phyloP scores from a whole-genome alignment of 1,140 invertebrate species.

The Bombus breviceps region DNA sequence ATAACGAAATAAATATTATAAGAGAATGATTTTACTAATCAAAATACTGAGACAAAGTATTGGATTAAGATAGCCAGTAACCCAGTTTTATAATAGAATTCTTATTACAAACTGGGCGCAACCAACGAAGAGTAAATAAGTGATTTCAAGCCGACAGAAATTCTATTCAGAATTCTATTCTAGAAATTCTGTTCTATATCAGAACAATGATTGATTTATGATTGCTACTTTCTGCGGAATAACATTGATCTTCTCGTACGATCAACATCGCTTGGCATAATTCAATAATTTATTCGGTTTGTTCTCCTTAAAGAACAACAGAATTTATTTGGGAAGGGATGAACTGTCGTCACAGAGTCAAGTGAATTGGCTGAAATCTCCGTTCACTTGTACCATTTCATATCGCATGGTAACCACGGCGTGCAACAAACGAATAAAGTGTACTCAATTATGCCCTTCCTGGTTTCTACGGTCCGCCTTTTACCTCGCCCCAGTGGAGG shows the following conservation, averaged over 20 bases:
- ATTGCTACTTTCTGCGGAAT: neutral
- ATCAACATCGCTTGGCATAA: neutral
- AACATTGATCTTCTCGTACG: neutral
- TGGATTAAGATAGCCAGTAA: neutral
- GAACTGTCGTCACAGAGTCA: neutral
- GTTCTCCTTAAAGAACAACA: too few relatives aligned
- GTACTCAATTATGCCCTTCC: slow-evolving; percentile 36
- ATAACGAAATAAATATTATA: too few relatives aligned
- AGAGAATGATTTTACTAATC: too few relatives aligned
- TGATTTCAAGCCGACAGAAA: neutral
- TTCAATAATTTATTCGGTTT: neutral
- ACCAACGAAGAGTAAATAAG: neutral
- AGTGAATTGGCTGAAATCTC: neutral
- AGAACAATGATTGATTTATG: neutral
- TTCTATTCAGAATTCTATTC: neutral
- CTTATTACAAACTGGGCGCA: neutral
- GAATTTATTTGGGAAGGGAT: neutral
- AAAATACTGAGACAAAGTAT: neutral
- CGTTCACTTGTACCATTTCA: neutral
- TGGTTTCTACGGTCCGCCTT: slow-evolving; percentile 16
- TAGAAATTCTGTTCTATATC: too few relatives aligned
- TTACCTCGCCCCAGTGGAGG: slow-evolving; percentile 13
- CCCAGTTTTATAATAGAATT: neutral
- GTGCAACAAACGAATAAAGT: slow-evolving; percentile 9
- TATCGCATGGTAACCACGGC: neutral